These are phyloP conservation scores for Otolemur garnettii DNA, from an alignment of 2,113 vertebrate species.

Conservation along the genomic window DNA sequence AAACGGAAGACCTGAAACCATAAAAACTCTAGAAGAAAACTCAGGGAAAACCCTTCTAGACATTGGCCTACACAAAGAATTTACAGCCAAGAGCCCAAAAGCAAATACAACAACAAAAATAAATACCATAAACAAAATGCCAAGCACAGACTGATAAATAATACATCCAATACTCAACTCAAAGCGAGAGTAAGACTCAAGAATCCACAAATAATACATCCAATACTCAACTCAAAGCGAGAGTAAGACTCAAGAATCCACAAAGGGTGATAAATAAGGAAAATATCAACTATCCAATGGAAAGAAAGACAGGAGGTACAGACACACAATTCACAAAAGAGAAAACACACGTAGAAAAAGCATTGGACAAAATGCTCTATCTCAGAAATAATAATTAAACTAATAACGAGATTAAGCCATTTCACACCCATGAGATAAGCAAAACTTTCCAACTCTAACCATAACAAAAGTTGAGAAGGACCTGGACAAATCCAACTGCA, in stretches of 20 bases:
- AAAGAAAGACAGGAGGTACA: background rate
- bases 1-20: too few relatives aligned
- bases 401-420: background rate
- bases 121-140: background rate
- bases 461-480: background rate
- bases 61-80: too few relatives aligned
- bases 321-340: background rate
- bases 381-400: background rate
- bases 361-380: background rate
- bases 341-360: background rate
- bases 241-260: background rate
- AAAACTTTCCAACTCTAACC: background rate
- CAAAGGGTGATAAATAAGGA: background rate
- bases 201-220: background rate
- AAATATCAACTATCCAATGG: background rate
- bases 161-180: background rate
- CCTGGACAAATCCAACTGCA: background rate
- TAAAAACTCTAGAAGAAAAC: too few relatives aligned
- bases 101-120: background rate
- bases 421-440: background rate
- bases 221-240: background rate
- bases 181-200: background rate
- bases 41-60: too few relatives aligned
- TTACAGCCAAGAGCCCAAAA: too few relatives aligned
- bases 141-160: background rate